Base-by-base conservation (phyloP, 2,797 vertebrate species). In the Xenentodon cancila region DNA sequence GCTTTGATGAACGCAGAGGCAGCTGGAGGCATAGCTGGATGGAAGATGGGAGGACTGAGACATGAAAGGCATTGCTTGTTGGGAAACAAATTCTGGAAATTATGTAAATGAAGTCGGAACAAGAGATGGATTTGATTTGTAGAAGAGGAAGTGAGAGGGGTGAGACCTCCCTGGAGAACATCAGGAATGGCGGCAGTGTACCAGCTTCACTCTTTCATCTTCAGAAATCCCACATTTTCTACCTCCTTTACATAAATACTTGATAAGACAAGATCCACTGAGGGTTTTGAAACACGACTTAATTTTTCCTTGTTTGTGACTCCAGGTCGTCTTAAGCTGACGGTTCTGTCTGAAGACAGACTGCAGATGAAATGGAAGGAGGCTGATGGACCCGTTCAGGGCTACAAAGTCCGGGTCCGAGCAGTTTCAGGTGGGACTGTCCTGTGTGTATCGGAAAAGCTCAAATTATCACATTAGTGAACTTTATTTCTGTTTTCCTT, bases 281-380 rank as follows among this genome's bases (percentile, higher is more conserved):
- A n/a, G n/a, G n/a, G n/a, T n/a, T n/a, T n/a, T n/a, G n/a, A n/a
- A n/a, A n/a, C n/a, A n/a, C n/a, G n/a, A n/a, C n/a, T n/a, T n/a
- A n/a, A n/a, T n/a, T n/a, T n/a, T n/a, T n/a, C n/a, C n/a, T n/a
- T n/a, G n/a, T n/a, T n/a, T n/a, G n/a, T n/a, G n/a, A n/a, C n/a
- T n/a, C 12, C 44, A 93, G 93, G 92, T 68, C 91, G 93, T 49
- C 91, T 98, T 48, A 95, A 95, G 59, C 91, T 97, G 71, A 93
- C 92, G 0, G 96, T 97, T 27, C 90, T 98, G 17, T 94, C 96
- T 0, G 96, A 97, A 88, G 96, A 98, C 86, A 91, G 94, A 50
- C 93, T 98, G 25, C 97, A 98, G 81, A 96, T 98, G 93, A 97
- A 96, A 75, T 98, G 96, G 96, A 96, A 94, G 70, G 96, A 95